Conservation (phyloP, 1,140 invertebrate genomes). For the Macrosteles quadrilineatus region DNA sequence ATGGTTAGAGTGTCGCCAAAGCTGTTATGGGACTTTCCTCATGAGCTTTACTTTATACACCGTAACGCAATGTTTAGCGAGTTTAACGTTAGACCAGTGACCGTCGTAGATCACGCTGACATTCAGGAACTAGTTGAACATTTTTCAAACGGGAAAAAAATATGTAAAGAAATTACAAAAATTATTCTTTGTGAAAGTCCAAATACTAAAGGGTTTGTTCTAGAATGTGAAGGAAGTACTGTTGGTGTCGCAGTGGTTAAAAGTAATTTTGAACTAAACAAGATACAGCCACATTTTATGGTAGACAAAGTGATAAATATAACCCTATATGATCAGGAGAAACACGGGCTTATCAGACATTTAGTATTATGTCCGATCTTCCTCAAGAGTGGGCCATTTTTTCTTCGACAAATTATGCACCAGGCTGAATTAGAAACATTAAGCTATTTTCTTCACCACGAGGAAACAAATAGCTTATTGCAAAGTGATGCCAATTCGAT, state of each 20-base stretch:
- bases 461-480: not conserved
- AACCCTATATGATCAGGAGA: not conserved
- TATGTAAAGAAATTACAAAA: not conserved
- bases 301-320: not conserved
- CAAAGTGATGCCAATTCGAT: slow-evolving; percentile 3
- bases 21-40: slow-evolving; percentile 6
- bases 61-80: slow-evolving; percentile 11
- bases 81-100: not conserved
- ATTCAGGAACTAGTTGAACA: slow-evolving; percentile 7
- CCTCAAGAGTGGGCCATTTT: not conserved
- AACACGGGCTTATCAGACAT: not conserved
- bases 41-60: slow-evolving; percentile 26
- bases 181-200: not conserved
- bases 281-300: slow-evolving; percentile 4
- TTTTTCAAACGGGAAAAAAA: not conserved
- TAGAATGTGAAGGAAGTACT: not conserved
- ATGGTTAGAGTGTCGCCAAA: slow-evolving; percentile 11
- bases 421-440: not conserved
- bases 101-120: not conserved
- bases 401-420: slow-evolving; percentile 12
- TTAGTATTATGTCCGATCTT: not conserved
- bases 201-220: not conserved
- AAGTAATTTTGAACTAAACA: not conserved
- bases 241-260: not conserved
- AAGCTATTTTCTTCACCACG: not conserved